A percentile compares a stretch with the other conserved stretches of the same genome.
Conservation (phyloP, 2,113 vertebrate species). For the Pachyramphus minor region DNA sequence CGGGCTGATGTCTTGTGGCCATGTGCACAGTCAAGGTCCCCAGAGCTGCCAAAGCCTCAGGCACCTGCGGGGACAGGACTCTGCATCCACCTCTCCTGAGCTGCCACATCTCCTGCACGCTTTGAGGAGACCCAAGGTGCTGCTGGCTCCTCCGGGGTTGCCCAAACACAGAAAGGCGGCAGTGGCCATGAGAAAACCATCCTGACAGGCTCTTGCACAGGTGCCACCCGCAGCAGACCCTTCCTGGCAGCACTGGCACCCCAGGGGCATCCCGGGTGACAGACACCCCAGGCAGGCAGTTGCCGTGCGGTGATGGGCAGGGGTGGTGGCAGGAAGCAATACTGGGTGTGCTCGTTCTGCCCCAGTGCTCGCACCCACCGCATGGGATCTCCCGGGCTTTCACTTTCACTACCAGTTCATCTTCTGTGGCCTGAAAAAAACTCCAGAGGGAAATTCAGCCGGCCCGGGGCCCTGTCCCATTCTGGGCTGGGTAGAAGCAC, state of each 20-base stretch:
- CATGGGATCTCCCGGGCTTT: slow-evolving; percentile 64
- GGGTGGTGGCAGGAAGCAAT: slow-evolving; percentile 51
- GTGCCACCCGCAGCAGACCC: neutral
- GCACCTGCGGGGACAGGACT: accelerated
- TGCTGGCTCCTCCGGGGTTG: neutral
- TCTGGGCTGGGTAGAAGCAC: neutral
- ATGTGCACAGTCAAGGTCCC: accelerated
- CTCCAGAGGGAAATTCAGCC: slow-evolving; percentile 5
- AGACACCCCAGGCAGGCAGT: neutral
- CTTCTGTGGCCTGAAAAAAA: neutral
- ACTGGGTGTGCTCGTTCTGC: slow-evolving; percentile 17
- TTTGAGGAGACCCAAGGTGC: neutral
- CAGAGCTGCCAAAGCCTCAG: accelerated
- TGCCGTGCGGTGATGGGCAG: neutral
- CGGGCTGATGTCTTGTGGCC: neutral
- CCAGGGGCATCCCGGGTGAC: neutral
- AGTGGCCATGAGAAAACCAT: accelerated
- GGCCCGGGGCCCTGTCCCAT: neutral
- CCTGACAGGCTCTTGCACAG: neutral
- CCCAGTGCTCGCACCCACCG: neutral
- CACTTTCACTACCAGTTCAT: slow-evolving; percentile 41
- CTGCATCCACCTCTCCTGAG: neutral
- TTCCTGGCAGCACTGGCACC: neutral
- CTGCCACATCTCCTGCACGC: accelerated
- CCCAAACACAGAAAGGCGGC: neutral